Base-by-base conservation (phyloP, 2,113 vertebrate species). In the Chroicocephalus ridibundus region DNA sequence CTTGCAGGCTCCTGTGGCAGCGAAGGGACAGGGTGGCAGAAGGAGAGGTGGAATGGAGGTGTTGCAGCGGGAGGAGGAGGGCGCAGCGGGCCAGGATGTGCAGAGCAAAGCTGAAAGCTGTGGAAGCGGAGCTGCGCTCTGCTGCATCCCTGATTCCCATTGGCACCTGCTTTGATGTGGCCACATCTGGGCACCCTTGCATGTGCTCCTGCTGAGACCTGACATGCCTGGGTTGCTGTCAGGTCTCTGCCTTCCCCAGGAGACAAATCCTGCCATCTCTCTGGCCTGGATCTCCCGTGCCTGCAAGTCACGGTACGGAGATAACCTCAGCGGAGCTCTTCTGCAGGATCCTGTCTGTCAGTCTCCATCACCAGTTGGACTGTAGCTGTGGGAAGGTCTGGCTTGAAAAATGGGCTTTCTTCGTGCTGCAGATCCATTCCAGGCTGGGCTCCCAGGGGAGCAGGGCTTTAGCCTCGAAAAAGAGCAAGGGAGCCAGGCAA, bases 71-170 rank as follows among this genome's bases (percentile, higher is more conserved):
- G 40, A 54, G 70, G 34, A 65, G 40, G 49, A 27, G 27, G 11
- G 12, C 3, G 11, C 64, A 24, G 22, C 1, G 2, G 25, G 46
- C 52, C 10, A 1, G 2, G 38, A 51, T 15, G 25, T 1, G 1
- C 2, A 4, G 57, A 32, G 29, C 49, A 34, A 44, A 34, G 52
- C 42, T 3, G 0, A 44, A 57, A 71, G 44, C 36, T 0, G 0
- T 2, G 3, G 71, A 34, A 70, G 42, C 29, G 9, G 71, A 46
- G 58, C 65, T 44, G 64, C 24, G 44, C 44, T 42, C 34, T 42
- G 47, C 70, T 70, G 70, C 1, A 4, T 32, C 36, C 44, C 83
- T 4, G 27, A 6, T 29, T 79, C 52, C 61, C 6, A 2, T 18
- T 32, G 61, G 51, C 38, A 79, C 21, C 52, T 21, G 20, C 22